phyloP scores from a whole-genome alignment of 2,797 vertebrate genomes.

The Hippocampus kuda region DNA sequence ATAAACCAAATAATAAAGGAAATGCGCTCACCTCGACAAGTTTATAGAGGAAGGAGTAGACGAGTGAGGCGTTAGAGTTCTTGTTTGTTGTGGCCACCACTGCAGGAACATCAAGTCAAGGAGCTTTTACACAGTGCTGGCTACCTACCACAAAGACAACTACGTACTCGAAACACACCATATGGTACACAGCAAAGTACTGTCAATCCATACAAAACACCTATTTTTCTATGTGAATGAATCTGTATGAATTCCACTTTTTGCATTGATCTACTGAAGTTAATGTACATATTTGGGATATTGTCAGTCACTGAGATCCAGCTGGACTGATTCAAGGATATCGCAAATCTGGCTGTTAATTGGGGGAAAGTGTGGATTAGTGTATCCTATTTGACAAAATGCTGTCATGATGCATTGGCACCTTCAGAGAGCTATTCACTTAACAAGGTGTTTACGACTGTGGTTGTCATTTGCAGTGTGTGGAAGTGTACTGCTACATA shows the following conservation, averaged over 20 bases:
- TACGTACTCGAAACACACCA: neutral
- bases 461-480: neutral
- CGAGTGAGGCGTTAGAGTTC: slow-evolving; percentile 84
- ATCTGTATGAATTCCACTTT: no score
- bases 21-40: slow-evolving; percentile 75
- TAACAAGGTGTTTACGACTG: neutral
- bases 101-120: slow-evolving; percentile 63
- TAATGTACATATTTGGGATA: no score
- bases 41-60: slow-evolving; percentile 91
- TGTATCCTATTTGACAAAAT: neutral
- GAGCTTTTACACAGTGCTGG: slow-evolving; percentile 12
- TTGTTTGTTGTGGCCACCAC: slow-evolving; percentile 87
- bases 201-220: no score
- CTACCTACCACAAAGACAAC: no score
- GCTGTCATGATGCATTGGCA: neutral
- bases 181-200: neutral
- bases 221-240: no score
- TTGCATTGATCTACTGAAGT: no score
- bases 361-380: neutral
- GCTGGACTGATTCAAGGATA: neutral
- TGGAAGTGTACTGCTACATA: neutral
- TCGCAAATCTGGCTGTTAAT: neutral
- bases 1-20: neutral
- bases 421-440: neutral
- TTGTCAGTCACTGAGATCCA: neutral